phyloP scores from a whole-genome alignment of 2,797 vertebrate genomes.

The Remorina albescens region DNA sequence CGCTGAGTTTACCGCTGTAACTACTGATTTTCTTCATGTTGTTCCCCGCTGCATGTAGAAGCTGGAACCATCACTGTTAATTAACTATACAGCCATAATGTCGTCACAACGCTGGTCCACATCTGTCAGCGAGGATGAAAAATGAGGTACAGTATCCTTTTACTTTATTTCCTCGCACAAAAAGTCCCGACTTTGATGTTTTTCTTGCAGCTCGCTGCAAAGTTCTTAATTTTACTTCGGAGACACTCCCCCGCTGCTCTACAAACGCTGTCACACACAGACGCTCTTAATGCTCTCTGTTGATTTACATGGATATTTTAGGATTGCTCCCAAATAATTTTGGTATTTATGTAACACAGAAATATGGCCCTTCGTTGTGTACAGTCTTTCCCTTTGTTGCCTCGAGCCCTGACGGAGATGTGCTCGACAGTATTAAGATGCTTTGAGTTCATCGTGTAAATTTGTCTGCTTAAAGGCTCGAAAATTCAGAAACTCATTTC shows the following conservation, averaged over 20 bases:
- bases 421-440: conserved; percentile 36
- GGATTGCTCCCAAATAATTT: conserved; percentile 46
- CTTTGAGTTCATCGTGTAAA: conserved; percentile 52
- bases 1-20: too few relatives aligned
- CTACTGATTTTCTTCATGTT: too few relatives aligned
- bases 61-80: not conserved
- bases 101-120: not conserved
- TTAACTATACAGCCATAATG: not conserved
- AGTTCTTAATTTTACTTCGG: conserved; percentile 4
- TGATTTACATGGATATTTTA: conserved; percentile 54
- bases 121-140: not conserved
- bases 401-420: conserved; percentile 48
- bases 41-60: too few relatives aligned
- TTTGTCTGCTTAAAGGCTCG: conserved; percentile 55
- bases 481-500: conserved; percentile 52
- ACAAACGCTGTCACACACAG: conserved; percentile 2
- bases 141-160: not conserved
- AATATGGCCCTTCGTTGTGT: conserved; percentile 30
- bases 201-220: not conserved
- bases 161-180: not conserved
- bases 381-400: conserved; percentile 52
- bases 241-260: not conserved
- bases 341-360: conserved; percentile 56
- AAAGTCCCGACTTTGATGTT: not conserved
- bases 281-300: conserved; percentile 26